Percentiles rank a stretch among this genome's conserved stretches.
Conservation (phyloP, 2,888 invertebrate species). For the Scaeva pyrastri region DNA sequence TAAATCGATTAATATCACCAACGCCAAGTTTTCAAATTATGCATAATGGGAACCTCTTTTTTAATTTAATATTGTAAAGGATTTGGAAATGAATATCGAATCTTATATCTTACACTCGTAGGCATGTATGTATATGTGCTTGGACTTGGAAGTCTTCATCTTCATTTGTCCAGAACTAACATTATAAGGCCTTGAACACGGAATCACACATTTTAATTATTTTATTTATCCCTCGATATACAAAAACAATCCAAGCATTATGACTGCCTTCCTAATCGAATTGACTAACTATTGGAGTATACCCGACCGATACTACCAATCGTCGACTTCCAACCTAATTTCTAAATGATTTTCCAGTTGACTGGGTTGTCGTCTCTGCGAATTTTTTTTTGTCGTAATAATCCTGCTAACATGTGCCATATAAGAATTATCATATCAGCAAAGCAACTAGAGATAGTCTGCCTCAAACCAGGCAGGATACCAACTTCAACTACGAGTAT, state of each 20-base stretch:
- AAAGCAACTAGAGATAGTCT: slow-evolving; percentile 14
- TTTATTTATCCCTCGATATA: too few relatives aligned
- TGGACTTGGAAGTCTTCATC: too few relatives aligned
- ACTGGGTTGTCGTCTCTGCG: slow-evolving; percentile 36
- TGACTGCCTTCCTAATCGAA: slow-evolving; percentile 40
- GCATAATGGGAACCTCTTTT: too few relatives aligned
- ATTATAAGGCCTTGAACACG: neutral
- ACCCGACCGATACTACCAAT: neutral
- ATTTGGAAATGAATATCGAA: neutral
- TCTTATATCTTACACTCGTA: too few relatives aligned
- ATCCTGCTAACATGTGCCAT: slow-evolving; percentile 50
- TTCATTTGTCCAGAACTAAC: neutral
- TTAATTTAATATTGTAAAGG: neutral
- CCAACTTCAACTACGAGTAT: neutral
- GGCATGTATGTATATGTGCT: too few relatives aligned
- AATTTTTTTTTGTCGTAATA: slow-evolving; percentile 64
- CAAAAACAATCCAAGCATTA: slow-evolving; percentile 3
- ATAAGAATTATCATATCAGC: slow-evolving; percentile 49
- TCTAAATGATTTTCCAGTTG: slow-evolving; percentile 60
- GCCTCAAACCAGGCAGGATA: neutral
- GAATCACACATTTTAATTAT: neutral
- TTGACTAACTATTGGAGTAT: slow-evolving; percentile 30
- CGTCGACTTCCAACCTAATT: slow-evolving; percentile 3
- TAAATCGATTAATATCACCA: too few relatives aligned
- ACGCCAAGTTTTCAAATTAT: too few relatives aligned